Percentiles rank a stretch among this genome's conserved stretches.
Evolutionary conservation across 2,113 vertebrate genomes (phyloP).

Genomic region (Oreochromis spilurus): DNA sequence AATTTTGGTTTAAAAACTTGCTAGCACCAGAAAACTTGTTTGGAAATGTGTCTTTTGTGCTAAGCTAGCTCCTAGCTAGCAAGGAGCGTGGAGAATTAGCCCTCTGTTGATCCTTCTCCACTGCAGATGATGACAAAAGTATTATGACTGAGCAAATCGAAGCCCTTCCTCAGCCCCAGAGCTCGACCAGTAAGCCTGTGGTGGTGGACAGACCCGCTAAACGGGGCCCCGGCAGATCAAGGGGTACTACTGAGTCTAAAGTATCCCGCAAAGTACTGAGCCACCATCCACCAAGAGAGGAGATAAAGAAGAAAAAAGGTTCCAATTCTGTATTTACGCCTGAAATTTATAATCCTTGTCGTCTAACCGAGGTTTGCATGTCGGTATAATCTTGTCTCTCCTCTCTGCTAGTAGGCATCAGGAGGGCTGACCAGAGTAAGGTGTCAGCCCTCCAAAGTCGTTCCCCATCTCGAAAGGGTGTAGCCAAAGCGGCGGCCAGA

Average conservation of each 20-base stretch:
- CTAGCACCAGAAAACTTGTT: neutral
- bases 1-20: neutral
- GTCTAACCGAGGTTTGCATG: neutral
- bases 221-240: slow-evolving; percentile 84
- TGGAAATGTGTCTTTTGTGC: neutral
- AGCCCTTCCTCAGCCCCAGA: slow-evolving; percentile 85
- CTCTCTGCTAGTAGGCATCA: slow-evolving; percentile 81
- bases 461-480: slow-evolving; percentile 91
- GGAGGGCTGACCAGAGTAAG: slow-evolving; percentile 96
- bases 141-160: slow-evolving; percentile 90
- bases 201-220: slow-evolving; percentile 85
- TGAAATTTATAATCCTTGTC: neutral
- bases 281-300: slow-evolving; percentile 86
- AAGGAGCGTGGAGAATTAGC: slow-evolving; percentile 17
- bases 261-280: slow-evolving; percentile 83
- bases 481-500: slow-evolving; percentile 91
- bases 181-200: slow-evolving; percentile 76
- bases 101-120: slow-evolving; percentile 47
- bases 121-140: slow-evolving; percentile 93
- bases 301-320: slow-evolving; percentile 97
- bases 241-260: slow-evolving; percentile 86
- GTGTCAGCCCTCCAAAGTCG: slow-evolving; percentile 89
- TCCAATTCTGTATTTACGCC: slow-evolving; percentile 51
- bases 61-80: neutral
- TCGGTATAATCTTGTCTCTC: slow-evolving; percentile 64